Base-by-base conservation (phyloP, 2,888 invertebrate species). In the Drosophila acutilabella region DNA sequence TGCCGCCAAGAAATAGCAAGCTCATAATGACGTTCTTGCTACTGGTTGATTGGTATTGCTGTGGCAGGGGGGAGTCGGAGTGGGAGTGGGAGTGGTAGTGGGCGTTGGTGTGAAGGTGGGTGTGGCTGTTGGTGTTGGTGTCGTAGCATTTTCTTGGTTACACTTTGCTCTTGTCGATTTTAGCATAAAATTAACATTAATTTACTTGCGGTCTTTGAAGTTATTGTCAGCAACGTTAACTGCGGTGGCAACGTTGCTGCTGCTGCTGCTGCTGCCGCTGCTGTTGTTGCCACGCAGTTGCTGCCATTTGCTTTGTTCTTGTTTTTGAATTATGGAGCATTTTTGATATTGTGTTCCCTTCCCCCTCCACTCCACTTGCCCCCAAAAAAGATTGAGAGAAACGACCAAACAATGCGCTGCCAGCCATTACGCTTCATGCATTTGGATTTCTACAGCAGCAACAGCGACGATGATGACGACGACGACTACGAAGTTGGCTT, bases 151-250 rank as follows among this genome's bases (percentile, higher is more conserved):
- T 84, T 82, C 72, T 75, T 78, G 71, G 77, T 71, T 77, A 74
- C 78, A 64, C 68, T 78, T 80, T 59, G 58, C 71, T 64, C 73
- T 79, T 87, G 70, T 74, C 87, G 76, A 81, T 81, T 79, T 85
- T 89, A 83, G 89, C 85, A 86, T 86, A 86, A 86, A 86, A 86
- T 86, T 86, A 86, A 89, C 85, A 86, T 86, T 86, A 86, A 86
- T 86, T 89, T 86, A 89, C 85, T 86, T 89, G 85, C 88, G 85
- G 85, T 86, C 85, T 86, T 86, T 86, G 85, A 86, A 86, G 85
- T 86, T 86, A 89, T 86, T 89, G 85, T 81, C 65, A 53, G 53
- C 52, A 81, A 62, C 20, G 36, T 8, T 45, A 20, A 50, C 51
- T 56, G 20, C 53, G 45, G 26, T 42, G 26, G 30, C 60, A 51